Evolutionary conservation across 2,797 vertebrate species (phyloP), one percentile per base, ranked within the genome.

Genomic region (Parambassis ranga): DNA sequence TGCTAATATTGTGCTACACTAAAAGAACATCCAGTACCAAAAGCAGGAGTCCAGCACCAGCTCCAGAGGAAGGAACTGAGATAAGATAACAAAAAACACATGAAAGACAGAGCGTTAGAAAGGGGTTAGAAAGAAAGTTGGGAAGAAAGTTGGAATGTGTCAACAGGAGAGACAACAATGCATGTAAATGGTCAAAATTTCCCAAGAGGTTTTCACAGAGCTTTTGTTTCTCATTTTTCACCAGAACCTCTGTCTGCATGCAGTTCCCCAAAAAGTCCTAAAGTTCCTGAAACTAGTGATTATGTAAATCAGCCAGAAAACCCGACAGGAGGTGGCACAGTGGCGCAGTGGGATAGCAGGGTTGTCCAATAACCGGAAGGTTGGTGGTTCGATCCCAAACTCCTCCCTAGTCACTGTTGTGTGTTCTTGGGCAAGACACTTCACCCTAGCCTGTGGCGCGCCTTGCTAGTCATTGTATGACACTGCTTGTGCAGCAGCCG

Each of bases 41-140:
- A 51, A 43, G 42, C 33, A 30, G 23, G 0, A 7, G 13, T 41
- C 3, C 2, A 23, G 27, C 33, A 15, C 14, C 10, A 10, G 27
- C 46, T n/a, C n/a, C n/a, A 19, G 30, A 68, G 63, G 39, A 63
- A 79, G 55, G 41, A 62, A 46, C 15, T 11, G 13, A 66, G 44
- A 62, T 53, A 30, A 46, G 62, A 60, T 8, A 44, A 63, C n/a
- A 33, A 5, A 13, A 3, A 42, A 10, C 1, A 2, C n/a, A 26
- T 8, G 27, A 3, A 3, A 10, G 19, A 28, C 13, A 20, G n/a
- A 7, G 0, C 22, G 56, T 46, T 15, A 3, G 1, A 24, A 36
- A 24, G 20, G 14, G n/a, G n/a, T n/a, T n/a, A n/a, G n/a, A n/a
- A 15, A 4, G 10, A 26, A 35, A 11, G 20, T 2, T 6, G 14